A percentile compares a stretch with the other conserved stretches of the same genome.
Conservation (phyloP, 1,140 invertebrate genomes). For the Lucilia sericata region DNA sequence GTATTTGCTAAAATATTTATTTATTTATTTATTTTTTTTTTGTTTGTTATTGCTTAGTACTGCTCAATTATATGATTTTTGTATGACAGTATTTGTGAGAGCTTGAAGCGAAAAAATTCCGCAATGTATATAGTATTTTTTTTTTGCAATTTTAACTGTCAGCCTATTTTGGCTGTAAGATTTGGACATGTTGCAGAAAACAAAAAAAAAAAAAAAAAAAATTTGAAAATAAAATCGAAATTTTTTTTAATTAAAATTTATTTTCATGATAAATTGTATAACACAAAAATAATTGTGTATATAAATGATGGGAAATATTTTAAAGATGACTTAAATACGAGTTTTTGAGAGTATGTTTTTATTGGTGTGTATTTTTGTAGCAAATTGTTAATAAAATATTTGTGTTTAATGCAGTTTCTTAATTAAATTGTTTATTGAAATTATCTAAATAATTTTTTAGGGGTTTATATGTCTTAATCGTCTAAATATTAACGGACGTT, state of each 20-base stretch:
- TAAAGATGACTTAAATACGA: neutral
- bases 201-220: too few relatives aligned
- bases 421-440: too few relatives aligned
- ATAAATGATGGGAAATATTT: neutral
- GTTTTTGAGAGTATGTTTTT: too few relatives aligned
- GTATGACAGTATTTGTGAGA: slow-evolving; percentile 43
- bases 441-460: too few relatives aligned
- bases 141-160: neutral
- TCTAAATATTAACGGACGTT: too few relatives aligned
- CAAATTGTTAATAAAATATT: too few relatives aligned
- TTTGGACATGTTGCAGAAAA: slow-evolving; percentile 8
- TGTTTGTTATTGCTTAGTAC: neutral
- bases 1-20: slow-evolving; percentile 1
- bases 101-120: slow-evolving; percentile 19
- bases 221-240: neutral
- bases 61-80: slow-evolving; percentile 43
- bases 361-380: too few relatives aligned
- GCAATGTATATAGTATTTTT: neutral
- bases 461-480: too few relatives aligned
- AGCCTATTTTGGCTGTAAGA: neutral
- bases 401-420: too few relatives aligned
- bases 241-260: slow-evolving; percentile 21
- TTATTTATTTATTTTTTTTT: neutral
- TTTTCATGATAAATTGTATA: neutral
- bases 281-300: neutral